Evolutionary conservation across 2,113 vertebrate species (phyloP).

Genomic region (Atlantisia rogersi): DNA sequence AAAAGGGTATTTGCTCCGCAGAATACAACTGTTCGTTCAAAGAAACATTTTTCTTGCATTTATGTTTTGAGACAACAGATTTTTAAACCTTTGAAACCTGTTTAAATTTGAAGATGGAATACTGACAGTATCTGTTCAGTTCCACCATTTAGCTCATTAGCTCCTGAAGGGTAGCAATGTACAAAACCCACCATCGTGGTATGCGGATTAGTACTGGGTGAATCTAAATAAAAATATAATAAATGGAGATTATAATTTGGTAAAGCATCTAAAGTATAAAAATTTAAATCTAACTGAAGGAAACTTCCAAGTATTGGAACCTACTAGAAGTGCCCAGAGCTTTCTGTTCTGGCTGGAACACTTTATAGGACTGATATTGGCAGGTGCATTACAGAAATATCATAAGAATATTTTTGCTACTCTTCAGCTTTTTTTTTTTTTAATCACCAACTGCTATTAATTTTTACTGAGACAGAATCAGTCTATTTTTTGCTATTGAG

Average conservation of each 20-base stretch:
- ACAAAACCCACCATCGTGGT: accelerated
- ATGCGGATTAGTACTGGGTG: neutral
- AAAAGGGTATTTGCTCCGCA: neutral
- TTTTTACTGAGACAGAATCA: neutral
- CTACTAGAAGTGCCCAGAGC: neutral
- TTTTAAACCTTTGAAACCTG: neutral
- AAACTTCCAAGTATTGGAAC: neutral
- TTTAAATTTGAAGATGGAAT: neutral
- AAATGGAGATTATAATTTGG: neutral
- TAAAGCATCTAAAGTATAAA: neutral
- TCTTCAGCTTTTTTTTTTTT: neutral
- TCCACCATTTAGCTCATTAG: neutral
- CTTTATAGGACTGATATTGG: neutral
- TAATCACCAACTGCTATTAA: neutral
- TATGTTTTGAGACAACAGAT: neutral
- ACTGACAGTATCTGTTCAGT: neutral
- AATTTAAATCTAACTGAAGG: neutral
- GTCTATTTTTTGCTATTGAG: neutral
- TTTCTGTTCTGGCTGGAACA: neutral
- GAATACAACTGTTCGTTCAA: constrained; percentile 3
- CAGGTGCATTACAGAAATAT: neutral
- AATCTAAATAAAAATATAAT: neutral
- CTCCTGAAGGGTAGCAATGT: neutral
- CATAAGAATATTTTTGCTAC: neutral
- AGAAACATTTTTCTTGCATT: neutral